Percentiles rank a stretch among this genome's conserved stretches.
phyloP scores from a whole-genome alignment of 2,797 vertebrate genomes.

The Tenualosa thibaudeaui region DNA sequence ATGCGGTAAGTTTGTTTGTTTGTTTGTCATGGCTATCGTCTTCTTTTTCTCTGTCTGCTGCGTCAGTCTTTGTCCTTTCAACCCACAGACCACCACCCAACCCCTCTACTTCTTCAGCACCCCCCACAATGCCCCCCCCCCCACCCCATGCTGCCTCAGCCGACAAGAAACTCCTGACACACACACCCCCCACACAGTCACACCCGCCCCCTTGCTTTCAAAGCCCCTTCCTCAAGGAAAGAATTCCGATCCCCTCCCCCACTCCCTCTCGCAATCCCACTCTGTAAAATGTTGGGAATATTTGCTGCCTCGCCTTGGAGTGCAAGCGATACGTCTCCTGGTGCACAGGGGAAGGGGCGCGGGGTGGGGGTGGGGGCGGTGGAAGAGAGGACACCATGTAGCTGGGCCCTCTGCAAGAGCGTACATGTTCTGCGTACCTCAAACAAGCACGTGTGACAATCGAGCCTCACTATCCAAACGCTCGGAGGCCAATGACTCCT shows the following conservation, averaged over 20 bases:
- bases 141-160: slow-evolving; percentile 9
- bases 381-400: background rate
- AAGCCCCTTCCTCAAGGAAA: slow-evolving; percentile 56
- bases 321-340: slow-evolving; percentile 40
- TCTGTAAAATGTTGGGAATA: slow-evolving; percentile 63
- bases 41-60: slow-evolving; percentile 35
- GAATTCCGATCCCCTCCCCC: slow-evolving; percentile 61
- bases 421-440: slow-evolving; percentile 42
- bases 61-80: slow-evolving; percentile 58
- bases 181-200: slow-evolving; percentile 37
- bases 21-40: slow-evolving; percentile 35
- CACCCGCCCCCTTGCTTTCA: slow-evolving; percentile 46
- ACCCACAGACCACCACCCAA: background rate
- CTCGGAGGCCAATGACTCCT: slow-evolving; percentile 49
- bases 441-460: slow-evolving; percentile 36
- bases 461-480: slow-evolving; percentile 50
- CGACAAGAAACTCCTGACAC: slow-evolving; percentile 6
- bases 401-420: background rate
- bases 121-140: slow-evolving; percentile 6
- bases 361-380: slow-evolving; percentile 15
- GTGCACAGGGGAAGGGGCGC: slow-evolving; percentile 42
- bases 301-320: slow-evolving; percentile 52
- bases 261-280: slow-evolving; percentile 43
- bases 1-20: slow-evolving; percentile 30
- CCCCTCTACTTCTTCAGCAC: background rate